Evolutionary conservation across 2,113 vertebrate species (phyloP).

Genomic region (Mormyrus iriodes): DNA sequence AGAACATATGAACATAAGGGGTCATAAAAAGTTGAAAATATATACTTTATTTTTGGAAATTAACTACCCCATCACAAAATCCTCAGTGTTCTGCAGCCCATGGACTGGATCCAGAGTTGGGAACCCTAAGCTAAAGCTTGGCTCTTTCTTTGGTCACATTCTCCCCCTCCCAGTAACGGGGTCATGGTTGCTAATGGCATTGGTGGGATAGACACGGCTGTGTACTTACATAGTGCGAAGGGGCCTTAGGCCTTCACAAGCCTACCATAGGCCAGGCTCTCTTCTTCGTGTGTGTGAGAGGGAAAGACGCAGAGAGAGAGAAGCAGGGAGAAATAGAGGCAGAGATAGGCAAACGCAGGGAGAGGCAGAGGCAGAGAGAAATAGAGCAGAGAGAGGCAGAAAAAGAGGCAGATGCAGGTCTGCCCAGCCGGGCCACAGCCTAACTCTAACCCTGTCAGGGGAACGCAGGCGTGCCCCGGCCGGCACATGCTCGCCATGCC

Average conservation of each 20-base stretch:
- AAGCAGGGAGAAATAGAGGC: too few relatives aligned
- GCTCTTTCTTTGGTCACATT: background rate
- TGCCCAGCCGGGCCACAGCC: background rate
- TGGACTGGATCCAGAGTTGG: background rate
- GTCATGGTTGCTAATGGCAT: background rate
- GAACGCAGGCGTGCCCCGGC: background rate
- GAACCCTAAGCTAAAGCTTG: background rate
- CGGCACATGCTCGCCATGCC: slow-evolving; percentile 31
- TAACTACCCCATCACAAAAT: background rate
- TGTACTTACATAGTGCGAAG: background rate
- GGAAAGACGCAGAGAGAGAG: background rate
- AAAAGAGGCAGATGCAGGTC: background rate
- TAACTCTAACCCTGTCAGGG: background rate
- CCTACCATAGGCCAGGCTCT: background rate
- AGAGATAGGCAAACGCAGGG: too few relatives aligned
- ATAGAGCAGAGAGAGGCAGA: too few relatives aligned
- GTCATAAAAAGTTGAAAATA: background rate
- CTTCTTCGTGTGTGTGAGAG: background rate
- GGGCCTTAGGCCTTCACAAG: background rate
- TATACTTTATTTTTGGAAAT: background rate
- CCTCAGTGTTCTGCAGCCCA: background rate
- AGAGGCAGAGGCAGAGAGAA: too few relatives aligned
- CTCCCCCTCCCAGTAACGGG: background rate
- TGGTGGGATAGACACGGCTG: background rate
- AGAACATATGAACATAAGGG: background rate